These are phyloP conservation scores for Xenentodon cancila DNA, from an alignment of 2,797 vertebrate genomes.

Conservation along the genomic window DNA sequence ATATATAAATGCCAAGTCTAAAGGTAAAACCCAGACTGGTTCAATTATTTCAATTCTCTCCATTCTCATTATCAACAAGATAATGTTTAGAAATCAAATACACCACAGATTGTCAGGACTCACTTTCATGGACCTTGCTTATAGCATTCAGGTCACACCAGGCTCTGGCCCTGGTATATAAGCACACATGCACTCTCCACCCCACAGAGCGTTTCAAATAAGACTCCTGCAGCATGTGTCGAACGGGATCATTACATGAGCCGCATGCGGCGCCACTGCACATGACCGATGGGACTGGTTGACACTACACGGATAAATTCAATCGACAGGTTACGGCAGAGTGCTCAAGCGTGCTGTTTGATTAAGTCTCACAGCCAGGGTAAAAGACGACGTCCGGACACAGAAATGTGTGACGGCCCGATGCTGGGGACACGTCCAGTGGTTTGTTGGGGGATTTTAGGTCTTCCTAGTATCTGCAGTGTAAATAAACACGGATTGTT, in stretches of 20 bases:
- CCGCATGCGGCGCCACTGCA: conserved; percentile 6
- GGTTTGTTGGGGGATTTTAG: conserved; percentile 17
- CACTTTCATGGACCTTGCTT: background rate
- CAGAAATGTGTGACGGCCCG: background rate
- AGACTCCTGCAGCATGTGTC: background rate
- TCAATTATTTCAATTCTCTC: background rate
- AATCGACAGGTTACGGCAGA: conserved; percentile 20
- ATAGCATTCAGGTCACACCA: conserved; percentile 32
- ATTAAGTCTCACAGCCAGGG: conserved; percentile 7
- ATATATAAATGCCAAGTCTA: too few relatives aligned
- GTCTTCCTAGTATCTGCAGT: conserved; percentile 10
- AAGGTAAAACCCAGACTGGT: too few relatives aligned
- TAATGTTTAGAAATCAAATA: too few relatives aligned
- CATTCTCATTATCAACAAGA: too few relatives aligned
- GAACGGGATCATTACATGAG: conserved; percentile 24
- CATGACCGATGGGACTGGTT: conserved; percentile 31
- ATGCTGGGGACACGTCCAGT: conserved; percentile 9
- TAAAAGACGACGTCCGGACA: conserved; percentile 1
- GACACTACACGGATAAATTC: conserved; percentile 15
- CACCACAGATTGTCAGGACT: conserved; percentile 3
- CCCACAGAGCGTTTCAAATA: conserved; percentile 13
- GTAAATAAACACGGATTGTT: conserved; percentile 25
- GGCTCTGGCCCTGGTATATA: conserved; percentile 5
- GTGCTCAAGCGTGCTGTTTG: conserved; percentile 8
- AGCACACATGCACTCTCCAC: background rate